Evolutionary conservation across 2,888 invertebrate species (phyloP).

Genomic region (Caenorhabditis sp.): DNA sequence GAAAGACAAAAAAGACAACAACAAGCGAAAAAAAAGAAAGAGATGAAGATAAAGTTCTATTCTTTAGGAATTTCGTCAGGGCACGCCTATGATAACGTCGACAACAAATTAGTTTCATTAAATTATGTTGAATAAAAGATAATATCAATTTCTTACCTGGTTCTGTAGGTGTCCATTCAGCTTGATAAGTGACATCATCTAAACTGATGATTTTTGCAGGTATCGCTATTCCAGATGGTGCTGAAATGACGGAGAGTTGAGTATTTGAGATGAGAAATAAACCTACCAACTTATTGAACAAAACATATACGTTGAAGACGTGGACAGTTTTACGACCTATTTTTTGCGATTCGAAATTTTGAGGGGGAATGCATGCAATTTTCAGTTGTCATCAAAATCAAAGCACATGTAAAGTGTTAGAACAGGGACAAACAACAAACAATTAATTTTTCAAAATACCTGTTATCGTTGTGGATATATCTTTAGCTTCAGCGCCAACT

Average conservation of each 20-base stretch:
- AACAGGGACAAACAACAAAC: background rate
- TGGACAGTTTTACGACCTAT: background rate
- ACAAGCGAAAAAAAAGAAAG: background rate
- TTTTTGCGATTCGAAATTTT: background rate
- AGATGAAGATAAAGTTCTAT: background rate
- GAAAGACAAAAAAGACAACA: background rate
- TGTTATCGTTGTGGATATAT: conserved; percentile 72
- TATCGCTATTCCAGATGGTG: conserved; percentile 72
- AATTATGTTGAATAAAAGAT: background rate
- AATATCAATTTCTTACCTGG: conserved; percentile 73
- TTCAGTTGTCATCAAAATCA: background rate
- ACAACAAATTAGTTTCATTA: background rate
- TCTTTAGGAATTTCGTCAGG: background rate
- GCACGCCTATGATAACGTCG: background rate
- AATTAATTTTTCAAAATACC: conserved; percentile 53
- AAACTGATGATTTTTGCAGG: conserved; percentile 69
- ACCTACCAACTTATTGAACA: conserved; percentile 2
- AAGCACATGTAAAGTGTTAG: background rate
- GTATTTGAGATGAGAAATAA: conserved; percentile 34
- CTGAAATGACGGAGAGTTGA: conserved; percentile 53
- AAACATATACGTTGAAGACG: background rate
- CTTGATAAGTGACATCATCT: conserved; percentile 70
- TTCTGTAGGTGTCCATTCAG: conserved; percentile 75
- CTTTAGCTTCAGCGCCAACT: conserved; percentile 71
- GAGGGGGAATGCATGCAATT: background rate